Evolutionary conservation across 2,113 vertebrate genomes (phyloP).

Genomic region (Leptobrachium ailaonicum): DNA sequence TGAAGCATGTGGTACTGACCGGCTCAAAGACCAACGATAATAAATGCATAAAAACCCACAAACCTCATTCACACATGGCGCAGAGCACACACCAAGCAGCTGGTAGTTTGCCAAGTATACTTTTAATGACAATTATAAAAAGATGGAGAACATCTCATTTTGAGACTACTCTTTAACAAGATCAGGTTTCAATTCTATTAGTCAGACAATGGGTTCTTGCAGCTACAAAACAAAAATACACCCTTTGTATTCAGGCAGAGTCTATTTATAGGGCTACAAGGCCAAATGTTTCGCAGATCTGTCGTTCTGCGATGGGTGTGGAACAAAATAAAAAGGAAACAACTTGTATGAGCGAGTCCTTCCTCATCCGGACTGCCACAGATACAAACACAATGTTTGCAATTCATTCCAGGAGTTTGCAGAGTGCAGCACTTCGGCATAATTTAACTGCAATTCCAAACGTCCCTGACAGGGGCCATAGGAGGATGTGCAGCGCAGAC

Average conservation of each 20-base stretch:
- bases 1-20: too few species aligned
- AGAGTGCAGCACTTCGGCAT: neutral
- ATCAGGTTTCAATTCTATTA: slow-evolving; percentile 65
- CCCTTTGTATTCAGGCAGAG: neutral
- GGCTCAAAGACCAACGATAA: too few species aligned
- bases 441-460: neutral
- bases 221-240: slow-evolving; percentile 61
- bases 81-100: slow-evolving; percentile 63
- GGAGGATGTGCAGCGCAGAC: too few species aligned
- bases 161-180: slow-evolving; percentile 66
- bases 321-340: too few species aligned
- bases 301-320: too few species aligned
- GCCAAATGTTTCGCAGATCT: too few species aligned
- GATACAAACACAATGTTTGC: neutral
- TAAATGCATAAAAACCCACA: too few species aligned
- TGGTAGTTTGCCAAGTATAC: slow-evolving; percentile 70
- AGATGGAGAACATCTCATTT: slow-evolving; percentile 68
- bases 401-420: neutral
- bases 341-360: too few species aligned
- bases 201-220: slow-evolving; percentile 63
- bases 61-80: too few species aligned
- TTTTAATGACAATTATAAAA: slow-evolving; percentile 78
- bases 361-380: neutral
- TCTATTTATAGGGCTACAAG: too few species aligned
- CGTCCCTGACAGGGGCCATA: neutral